Evolutionary conservation across 2,113 vertebrate genomes (phyloP), one percentile per base, ranked within the genome.

Genomic region (Tauraco erythrolophus): DNA sequence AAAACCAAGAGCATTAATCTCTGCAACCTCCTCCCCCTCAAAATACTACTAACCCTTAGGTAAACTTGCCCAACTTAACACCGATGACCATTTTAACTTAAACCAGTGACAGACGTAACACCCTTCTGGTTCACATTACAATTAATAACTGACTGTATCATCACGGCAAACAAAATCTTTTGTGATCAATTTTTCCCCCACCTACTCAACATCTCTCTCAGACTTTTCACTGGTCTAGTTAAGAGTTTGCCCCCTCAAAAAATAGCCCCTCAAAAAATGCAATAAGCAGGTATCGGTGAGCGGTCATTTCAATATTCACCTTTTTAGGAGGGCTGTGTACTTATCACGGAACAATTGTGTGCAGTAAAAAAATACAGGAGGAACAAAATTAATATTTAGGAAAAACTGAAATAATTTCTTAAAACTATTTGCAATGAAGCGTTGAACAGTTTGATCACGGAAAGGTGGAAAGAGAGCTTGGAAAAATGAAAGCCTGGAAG

Each of bases 21-120:
- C 48, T 33, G 76, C 92, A 93, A 84, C 91, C 68, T 92, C 72
- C 82, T 89, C 87, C 72, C 87, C n/a, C 21, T 53, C 25, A 89
- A 97, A 61, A 98, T 92, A 95, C 56, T 83, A 98, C 92, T 84
- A 98, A 95, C 87, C 95, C 94, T 96, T 97, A 96, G 89, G 94
- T 98, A 98, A 98, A 98, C 97, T 98, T 94, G 96, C 85, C 85
- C 81, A 97, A 96, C 93, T 60, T 92, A 97, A 96, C 96, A 95
- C 50, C 5, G n/a, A 92, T 96, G 94, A 98, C 93, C 96, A 97
- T 97, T 98, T 98, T 97, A 97, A 98, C 96, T 97, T 79, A 97
- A 93, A 94, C 95, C 86, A 90, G 82, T 53, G 74, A 95, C 48
- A 96, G 65, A 77, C 33, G 16, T 77, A 92, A 91, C 62, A 93